Conservation (phyloP, 2,113 vertebrate species). For the Corydoras sp. region DNA sequence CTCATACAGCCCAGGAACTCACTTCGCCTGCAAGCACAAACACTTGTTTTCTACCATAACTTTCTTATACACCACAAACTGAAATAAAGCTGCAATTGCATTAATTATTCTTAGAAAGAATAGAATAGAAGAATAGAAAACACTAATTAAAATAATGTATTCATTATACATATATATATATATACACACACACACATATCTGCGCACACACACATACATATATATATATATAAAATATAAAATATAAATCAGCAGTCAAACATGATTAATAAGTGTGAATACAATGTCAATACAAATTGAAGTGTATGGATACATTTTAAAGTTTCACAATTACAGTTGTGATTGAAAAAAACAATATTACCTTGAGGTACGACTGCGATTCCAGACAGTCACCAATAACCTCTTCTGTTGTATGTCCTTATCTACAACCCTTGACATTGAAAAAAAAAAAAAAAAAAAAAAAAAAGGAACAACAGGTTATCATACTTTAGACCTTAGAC, state of each 20-base stretch:
- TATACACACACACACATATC: no score
- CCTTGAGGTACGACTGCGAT: slow-evolving; percentile 63
- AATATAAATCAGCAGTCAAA: no score
- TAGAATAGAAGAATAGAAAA: no score
- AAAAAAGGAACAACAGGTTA: slow-evolving; percentile 19
- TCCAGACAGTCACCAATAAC: slow-evolving; percentile 73
- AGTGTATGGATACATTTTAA: neutral
- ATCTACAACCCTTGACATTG: slow-evolving; percentile 59
- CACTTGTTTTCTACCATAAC: slow-evolving; percentile 11
- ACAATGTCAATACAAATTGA: no score
- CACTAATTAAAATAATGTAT: no score
- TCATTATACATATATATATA: no score
- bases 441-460: slow-evolving; percentile 35
- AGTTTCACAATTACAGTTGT: neutral
- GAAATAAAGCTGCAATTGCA: no score
- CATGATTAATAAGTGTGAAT: no score
- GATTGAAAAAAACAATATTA: slow-evolving; percentile 34
- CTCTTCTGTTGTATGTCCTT: slow-evolving; percentile 69
- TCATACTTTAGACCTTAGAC: no score
- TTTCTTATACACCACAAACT: neutral
- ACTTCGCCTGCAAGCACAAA: slow-evolving; percentile 55
- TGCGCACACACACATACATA: no score
- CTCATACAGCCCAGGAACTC: slow-evolving; percentile 85
- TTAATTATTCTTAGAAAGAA: no score
- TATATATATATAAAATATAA: no score